Base-by-base conservation (phyloP, 1,140 invertebrate species). In the Musca vetustissima region DNA sequence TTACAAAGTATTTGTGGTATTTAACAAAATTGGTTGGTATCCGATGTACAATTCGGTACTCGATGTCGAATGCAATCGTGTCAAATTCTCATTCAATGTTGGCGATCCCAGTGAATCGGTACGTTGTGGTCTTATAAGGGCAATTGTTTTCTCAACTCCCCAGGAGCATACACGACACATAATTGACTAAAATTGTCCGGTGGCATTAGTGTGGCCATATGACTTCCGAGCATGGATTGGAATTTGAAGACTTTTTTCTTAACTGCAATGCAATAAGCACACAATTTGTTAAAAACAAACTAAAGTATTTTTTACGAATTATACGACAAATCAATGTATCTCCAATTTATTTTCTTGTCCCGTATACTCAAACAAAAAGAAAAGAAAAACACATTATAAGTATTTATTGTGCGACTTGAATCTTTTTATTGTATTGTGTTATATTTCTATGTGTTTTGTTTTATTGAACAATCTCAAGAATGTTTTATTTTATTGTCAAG, bases 1-100 rank as follows among this genome's bases (percentile, higher is more conserved):
- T 49, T 93, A 93, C 78, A 89, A 91, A 80, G 88, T 93, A 66
- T 91, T 89, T 15, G 91, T 93, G 14, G 90, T 92, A 52, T 89
- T 93, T 81, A 92, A 93, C 82, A 92, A 92, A 80, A 83, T 87
- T 69, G 91, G 91, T 15, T 89, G 88, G 85, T 93, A 93, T 83
- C 91, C 90, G 13, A 88, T 89, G 82, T 91, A 89, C 64, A 84
- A 86, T 11, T 91, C 90, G 76, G 84, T 86, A 0, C 85, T 86
- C 72, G 85, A 81, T 13, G 74, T 86, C 66, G 85, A 88, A 25
- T 88, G 88, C 66, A 88, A 91, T 78, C 86, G 85, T 22, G 89
- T 91, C 21, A 86, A 87, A 73, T 93, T 93, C 83, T 87, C 87
- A 71, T 93, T 93, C 76, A 87, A 89, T 71, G 87, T 90, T 57